Evolutionary conservation across 1,140 invertebrate species (phyloP).

Genomic region (Diprion similis): DNA sequence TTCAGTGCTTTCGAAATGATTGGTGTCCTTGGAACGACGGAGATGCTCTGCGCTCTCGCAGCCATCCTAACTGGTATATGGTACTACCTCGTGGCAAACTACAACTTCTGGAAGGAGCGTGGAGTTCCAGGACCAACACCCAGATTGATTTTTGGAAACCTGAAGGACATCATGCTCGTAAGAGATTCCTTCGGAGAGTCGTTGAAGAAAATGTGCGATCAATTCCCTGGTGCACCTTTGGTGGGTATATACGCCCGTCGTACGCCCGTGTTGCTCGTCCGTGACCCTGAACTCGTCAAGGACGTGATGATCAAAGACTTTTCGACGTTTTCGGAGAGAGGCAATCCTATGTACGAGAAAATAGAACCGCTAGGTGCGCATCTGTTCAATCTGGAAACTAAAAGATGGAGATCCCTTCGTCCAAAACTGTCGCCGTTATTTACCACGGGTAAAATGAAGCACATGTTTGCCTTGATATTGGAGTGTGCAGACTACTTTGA

Average conservation of each 20-base stretch:
- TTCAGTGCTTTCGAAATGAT: neutral
- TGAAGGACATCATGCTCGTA: conserved; percentile 33
- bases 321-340: conserved; percentile 54
- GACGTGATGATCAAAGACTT: conserved; percentile 62
- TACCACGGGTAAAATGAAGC: conserved; percentile 60
- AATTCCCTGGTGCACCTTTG: conserved; percentile 47
- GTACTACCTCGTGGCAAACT: conserved; percentile 32
- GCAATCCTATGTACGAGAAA: conserved; percentile 42
- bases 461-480: conserved; percentile 57
- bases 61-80: conserved; percentile 29
- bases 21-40: conserved; percentile 9
- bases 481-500: conserved; percentile 56
- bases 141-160: conserved; percentile 44
- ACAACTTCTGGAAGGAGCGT: conserved; percentile 47
- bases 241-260: conserved; percentile 57
- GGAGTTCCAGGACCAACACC: conserved; percentile 44
- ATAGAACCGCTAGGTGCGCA: conserved; percentile 45
- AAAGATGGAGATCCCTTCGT: conserved; percentile 63
- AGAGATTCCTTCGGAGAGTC: conserved; percentile 28
- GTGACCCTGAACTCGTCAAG: conserved; percentile 59
- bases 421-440: conserved; percentile 60
- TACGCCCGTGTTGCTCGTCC: conserved; percentile 49
- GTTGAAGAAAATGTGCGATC: conserved; percentile 30
- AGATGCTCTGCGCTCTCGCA: conserved; percentile 27
- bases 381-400: conserved; percentile 48